phyloP scores from a whole-genome alignment of 2,113 vertebrate genomes.

The Sapajus apella region DNA sequence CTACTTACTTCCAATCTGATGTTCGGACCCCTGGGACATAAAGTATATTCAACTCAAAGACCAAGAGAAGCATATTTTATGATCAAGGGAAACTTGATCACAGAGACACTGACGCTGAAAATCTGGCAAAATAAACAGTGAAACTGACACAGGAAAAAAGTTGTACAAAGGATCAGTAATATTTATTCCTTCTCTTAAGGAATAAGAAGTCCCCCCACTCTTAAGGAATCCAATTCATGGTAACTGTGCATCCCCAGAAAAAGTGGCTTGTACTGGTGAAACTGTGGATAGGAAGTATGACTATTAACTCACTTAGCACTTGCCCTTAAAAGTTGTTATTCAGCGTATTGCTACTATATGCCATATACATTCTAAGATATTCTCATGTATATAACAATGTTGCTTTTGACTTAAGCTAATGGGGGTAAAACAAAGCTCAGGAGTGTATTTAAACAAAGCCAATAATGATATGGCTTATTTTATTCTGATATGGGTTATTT shows the following conservation, averaged over 20 bases:
- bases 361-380: not conserved
- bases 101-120: not conserved
- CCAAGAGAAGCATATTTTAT: not conserved
- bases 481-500: not conserved
- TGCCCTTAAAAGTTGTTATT: not conserved
- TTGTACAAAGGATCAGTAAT: not conserved
- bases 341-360: not conserved
- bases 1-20: not conserved
- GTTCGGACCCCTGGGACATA: not conserved
- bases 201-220: not conserved
- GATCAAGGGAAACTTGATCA: not conserved
- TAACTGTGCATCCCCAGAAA: not conserved
- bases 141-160: not conserved
- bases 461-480: not conserved
- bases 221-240: not conserved
- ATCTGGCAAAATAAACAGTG: not conserved
- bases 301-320: not conserved
- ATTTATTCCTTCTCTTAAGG: not conserved
- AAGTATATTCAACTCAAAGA: not conserved
- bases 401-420: not conserved
- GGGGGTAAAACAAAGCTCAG: not conserved
- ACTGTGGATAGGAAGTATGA: not conserved
- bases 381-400: not conserved
- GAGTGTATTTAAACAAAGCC: not conserved
- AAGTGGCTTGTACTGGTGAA: not conserved